Evolutionary conservation across 2,113 vertebrate species (phyloP).

Genomic region (Eudyptes chrysolophus): DNA sequence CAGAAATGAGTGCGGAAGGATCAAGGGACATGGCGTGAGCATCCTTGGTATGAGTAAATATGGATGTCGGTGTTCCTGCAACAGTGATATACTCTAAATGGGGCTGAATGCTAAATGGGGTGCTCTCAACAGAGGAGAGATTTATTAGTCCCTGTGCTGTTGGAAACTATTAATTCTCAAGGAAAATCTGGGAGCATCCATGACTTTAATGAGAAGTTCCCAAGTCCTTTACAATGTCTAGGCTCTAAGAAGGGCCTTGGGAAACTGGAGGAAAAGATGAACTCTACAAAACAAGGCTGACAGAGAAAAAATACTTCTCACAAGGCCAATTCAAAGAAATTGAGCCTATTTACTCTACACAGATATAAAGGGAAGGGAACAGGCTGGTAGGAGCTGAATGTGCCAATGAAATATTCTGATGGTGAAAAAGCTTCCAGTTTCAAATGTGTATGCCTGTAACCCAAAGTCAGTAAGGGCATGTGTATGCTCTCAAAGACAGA

Average conservation of each 20-base stretch:
- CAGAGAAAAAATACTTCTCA: background rate
- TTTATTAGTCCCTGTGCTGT: background rate
- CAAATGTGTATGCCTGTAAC: background rate
- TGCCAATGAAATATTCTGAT: background rate
- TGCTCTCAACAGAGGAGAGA: background rate
- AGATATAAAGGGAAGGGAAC: background rate
- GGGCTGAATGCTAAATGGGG: background rate
- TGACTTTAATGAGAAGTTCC: background rate
- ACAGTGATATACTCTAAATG: background rate
- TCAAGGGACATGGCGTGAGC: background rate
- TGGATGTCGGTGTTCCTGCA: background rate
- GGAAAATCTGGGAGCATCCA: background rate
- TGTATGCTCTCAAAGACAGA: background rate
- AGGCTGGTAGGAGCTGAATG: background rate
- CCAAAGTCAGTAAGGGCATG: background rate
- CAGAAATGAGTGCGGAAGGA: background rate
- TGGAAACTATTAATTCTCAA: background rate
- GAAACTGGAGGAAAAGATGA: background rate
- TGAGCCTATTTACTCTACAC: background rate
- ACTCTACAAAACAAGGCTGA: background rate
- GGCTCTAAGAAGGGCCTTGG: background rate
- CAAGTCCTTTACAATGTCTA: background rate
- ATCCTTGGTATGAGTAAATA: background rate
- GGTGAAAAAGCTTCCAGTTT: background rate
- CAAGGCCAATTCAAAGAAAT: background rate